Conservation (phyloP, 1,140 invertebrate genomes). For the Akabosia matsudoensis region DNA sequence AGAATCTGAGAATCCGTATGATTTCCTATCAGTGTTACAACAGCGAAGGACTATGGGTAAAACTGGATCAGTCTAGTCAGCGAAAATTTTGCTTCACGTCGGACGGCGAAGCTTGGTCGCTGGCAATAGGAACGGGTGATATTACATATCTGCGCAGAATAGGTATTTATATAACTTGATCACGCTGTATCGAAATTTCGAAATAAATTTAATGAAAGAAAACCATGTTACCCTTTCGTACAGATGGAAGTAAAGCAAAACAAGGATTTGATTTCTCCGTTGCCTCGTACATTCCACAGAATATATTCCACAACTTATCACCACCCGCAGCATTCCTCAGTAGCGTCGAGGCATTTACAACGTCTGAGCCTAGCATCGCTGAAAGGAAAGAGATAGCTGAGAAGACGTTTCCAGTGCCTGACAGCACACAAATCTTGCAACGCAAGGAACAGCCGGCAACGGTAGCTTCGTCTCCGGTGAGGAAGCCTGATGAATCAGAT, state of each 20-base stretch:
- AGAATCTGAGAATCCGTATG: neutral
- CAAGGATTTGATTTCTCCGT: conserved; percentile 62
- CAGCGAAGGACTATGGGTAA: conserved; percentile 66
- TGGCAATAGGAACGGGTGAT: conserved; percentile 65
- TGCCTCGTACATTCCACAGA: conserved; percentile 45
- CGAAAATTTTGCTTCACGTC: conserved; percentile 67
- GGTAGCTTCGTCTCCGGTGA: neutral
- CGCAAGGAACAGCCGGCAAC: neutral
- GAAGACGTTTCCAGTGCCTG: neutral
- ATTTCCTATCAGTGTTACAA: conserved; percentile 54
- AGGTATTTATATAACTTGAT: conserved; percentile 40
- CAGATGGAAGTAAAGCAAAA: conserved; percentile 27
- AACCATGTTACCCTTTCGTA: neutral
- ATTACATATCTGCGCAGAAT: conserved; percentile 67
- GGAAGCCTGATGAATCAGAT: neutral
- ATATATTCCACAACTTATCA: conserved; percentile 34
- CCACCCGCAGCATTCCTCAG: conserved; percentile 36
- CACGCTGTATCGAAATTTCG: neutral
- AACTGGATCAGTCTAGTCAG: conserved; percentile 56
- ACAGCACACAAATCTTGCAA: neutral
- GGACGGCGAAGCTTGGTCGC: conserved; percentile 70
- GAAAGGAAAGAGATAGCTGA: neutral
- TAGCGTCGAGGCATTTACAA: conserved; percentile 15
- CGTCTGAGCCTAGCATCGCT: neutral
- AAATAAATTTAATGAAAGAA: neutral